Base-by-base conservation (phyloP, 2,888 invertebrate species). In the Leptopterna dolabrata region DNA sequence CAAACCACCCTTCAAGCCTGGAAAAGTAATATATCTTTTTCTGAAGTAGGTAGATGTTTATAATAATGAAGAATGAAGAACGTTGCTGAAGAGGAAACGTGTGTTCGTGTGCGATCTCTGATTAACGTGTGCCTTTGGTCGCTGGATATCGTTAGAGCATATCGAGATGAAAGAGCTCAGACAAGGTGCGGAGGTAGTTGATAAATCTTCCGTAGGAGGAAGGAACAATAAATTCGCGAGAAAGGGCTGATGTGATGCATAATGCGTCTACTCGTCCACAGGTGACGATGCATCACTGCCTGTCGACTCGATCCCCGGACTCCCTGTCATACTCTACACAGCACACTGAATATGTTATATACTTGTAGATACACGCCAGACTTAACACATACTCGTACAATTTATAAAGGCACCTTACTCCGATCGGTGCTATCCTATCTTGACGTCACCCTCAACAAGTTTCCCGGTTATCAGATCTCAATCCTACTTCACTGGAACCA, bases 281-380 rank as follows among this genome's bases (percentile, higher is more conserved):
- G 73, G 73, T 73, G 73, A 73, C 73, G 73, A 73, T 73, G 36
- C 73, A 73, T 73, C 73, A 73, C 73, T 73, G 73, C 73, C 73
- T 73, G 73, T 73, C 73, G 16, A 19, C 63, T 24, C 11, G 24
- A n/a, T 51, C 51, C 16, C n/a, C n/a, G 51, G 51, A 14, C 51
- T 11, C 51, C 63, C 63, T 63, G 63, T 24, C 63, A 63, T 19
- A n/a, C 24, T 11, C 24, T 24, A 19, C 63, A n/a, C n/a, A n/a
- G 6, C 0, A 24, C 24, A 24, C 7, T 24, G 0, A 24, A n/a
- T 19, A 2, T 7, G 63, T 9, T 19, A 9, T 63, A 63, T 19
- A 63, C 63, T n/a, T n/a, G n/a, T n/a, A n/a, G n/a, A n/a, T n/a
- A n/a, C n/a, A n/a, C n/a, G n/a, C n/a, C n/a, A 36, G 36, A 7